A percentile compares a stretch with the other conserved stretches of the same genome.
phyloP scores from a whole-genome alignment of 2,113 vertebrate genomes.

The Barnardius zonarius region DNA sequence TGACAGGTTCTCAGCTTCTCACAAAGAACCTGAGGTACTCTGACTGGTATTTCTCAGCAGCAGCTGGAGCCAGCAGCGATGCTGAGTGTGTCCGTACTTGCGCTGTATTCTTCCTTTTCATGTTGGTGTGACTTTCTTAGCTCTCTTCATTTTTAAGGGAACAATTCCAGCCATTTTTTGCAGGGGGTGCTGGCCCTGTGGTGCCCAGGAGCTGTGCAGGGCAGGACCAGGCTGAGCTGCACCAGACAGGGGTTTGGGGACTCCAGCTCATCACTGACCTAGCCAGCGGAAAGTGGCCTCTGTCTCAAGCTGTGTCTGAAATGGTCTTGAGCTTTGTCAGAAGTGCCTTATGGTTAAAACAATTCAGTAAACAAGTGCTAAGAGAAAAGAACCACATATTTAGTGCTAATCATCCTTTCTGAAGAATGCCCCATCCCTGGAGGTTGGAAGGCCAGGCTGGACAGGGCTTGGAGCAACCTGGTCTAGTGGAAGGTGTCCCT shows the following conservation, averaged over 20 bases:
- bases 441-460: not conserved
- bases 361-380: not conserved
- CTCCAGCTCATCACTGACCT: not conserved
- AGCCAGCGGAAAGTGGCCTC: not conserved
- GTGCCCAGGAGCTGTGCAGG: not conserved
- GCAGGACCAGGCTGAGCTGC: not conserved
- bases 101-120: not conserved
- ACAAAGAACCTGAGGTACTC: not conserved
- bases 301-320: not conserved
- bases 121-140: not conserved
- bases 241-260: rapidly evolving
- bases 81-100: rapidly evolving
- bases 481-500: not conserved
- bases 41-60: not conserved
- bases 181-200: too few species aligned
- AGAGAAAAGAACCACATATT: not conserved
- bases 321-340: not conserved
- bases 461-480: not conserved
- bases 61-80: not conserved
- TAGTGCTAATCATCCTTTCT: not conserved
- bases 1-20: not conserved
- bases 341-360: not conserved
- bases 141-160: not conserved
- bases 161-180: not conserved
- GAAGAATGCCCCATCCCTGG: not conserved